These are phyloP conservation scores for Beroe forskalii DNA, from an alignment of 37 sponge, comb jelly and placozoan genomes.

Conservation along the genomic window DNA sequence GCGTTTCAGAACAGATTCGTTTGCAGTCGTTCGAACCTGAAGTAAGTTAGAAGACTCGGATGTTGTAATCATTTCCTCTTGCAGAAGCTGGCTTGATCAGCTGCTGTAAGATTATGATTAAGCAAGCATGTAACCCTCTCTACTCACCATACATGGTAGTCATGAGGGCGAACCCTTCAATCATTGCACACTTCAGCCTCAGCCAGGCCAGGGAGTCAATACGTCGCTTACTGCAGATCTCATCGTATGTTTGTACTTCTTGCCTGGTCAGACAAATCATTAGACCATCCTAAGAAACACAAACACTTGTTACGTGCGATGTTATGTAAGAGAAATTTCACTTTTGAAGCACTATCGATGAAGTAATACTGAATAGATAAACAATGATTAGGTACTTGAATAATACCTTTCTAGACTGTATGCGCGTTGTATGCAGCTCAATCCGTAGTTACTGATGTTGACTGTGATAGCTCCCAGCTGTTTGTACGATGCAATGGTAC, in stretches of 20 bases:
- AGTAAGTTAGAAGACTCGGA: background rate
- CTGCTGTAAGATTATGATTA: too few species aligned
- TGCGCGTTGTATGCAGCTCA: background rate
- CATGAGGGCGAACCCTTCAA: conserved; percentile 36
- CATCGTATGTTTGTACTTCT: conserved; percentile 16
- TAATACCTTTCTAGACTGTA: conserved; percentile 2
- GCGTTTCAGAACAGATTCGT: background rate
- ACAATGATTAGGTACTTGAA: too few species aligned
- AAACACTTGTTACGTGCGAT: too few species aligned
- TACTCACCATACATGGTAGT: conserved; percentile 50
- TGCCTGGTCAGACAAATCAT: background rate
- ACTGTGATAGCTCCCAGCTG: conserved; percentile 45
- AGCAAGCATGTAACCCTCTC: too few species aligned
- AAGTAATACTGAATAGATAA: too few species aligned
- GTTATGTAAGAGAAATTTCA: too few species aligned
- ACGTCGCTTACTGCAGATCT: conserved; percentile 37
- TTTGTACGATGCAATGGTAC: background rate
- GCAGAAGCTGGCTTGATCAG: too few species aligned
- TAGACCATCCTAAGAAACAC: too few species aligned
- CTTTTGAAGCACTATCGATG: too few species aligned
- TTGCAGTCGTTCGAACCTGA: conserved; percentile 48
- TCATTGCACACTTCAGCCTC: conserved; percentile 17
- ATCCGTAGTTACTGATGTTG: conserved; percentile 22
- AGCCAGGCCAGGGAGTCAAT: conserved; percentile 20
- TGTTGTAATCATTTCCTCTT: too few species aligned